phyloP scores from a whole-genome alignment of 1,140 invertebrate genomes.

The Halesus radiatus region DNA sequence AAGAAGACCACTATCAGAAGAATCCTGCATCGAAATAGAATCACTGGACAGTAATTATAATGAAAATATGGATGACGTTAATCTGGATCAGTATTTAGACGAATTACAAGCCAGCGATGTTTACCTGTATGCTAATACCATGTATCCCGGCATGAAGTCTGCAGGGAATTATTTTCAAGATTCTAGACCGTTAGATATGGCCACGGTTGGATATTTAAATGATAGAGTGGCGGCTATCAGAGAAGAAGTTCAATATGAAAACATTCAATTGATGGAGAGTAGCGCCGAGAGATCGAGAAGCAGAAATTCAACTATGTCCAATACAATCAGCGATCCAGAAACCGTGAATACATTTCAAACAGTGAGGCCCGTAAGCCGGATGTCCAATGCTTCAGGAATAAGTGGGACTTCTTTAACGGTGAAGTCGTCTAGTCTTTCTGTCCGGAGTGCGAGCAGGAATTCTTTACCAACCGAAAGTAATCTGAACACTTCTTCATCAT shows the following conservation, averaged over 20 bases:
- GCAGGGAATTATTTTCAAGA: constrained; percentile 17
- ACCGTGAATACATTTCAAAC: constrained; percentile 55
- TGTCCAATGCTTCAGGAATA: constrained; percentile 40
- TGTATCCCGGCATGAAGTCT: constrained; percentile 36
- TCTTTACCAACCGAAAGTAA: constrained; percentile 48
- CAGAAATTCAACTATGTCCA: constrained; percentile 54
- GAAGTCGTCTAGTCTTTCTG: constrained; percentile 35
- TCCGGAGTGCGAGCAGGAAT: constrained; percentile 52
- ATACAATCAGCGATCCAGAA: constrained; percentile 52
- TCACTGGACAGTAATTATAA: constrained; percentile 73
- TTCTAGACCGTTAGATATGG: constrained; percentile 40
- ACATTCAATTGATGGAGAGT: constrained; percentile 55
- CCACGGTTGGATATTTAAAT: constrained; percentile 52
- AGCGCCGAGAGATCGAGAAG: constrained; percentile 45
- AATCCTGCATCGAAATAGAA: constrained; percentile 76
- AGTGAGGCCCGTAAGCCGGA: constrained; percentile 40
- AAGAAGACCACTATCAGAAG: constrained; percentile 79
- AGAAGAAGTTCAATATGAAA: constrained; percentile 62
- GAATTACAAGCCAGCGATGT: constrained; percentile 71
- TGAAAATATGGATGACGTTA: constrained; percentile 69
- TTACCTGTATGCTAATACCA: constrained; percentile 48
- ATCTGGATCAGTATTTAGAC: constrained; percentile 78
- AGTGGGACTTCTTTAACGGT: constrained; percentile 36
- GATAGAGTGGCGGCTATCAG: constrained; percentile 53
- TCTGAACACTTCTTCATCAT: constrained; percentile 6